Base-by-base conservation (phyloP, 30 jellyfish, hydroid and myxozoan genomes). In the Nemopilema nomurai region DNA sequence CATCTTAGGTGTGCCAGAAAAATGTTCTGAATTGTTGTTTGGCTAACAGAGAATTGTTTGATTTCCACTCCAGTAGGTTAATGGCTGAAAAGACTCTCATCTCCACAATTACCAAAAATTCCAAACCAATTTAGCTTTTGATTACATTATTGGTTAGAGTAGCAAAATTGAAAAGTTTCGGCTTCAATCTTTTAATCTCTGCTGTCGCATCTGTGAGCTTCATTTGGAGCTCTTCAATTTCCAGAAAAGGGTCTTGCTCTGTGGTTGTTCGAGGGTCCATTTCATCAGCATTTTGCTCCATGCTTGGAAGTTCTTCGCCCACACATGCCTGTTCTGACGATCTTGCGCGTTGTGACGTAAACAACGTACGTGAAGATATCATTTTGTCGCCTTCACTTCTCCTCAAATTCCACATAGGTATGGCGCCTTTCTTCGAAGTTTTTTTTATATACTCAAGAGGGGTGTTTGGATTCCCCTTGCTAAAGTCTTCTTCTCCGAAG, bases 41-140 rank as follows among this genome's bases (percentile, higher is more conserved):
- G 29, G 41, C 70, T 73, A 17, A 73, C 84, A 73, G 84, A 28
- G 23, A 41, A 41, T 41, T 13, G 72, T 21, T 33, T 28, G 26
- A 31, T 27, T 0, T 28, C 84, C 84, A 28, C 62, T 27, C 84
- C 84, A 74, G 27, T 71, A 28, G 64, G 20, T 71, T 0, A 71
- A 28, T 0, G 82, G 82, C 16, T 13, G 0, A 28, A 71, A 71
- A 16, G 9, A 18, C 26, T 71, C 25, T 9, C 16, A 71, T 24
- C n/a, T 22, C 26, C 17, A 22, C 76, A 71, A 71, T 22, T 23
- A 33, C 71, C 18, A 69, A 1, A 18, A 22, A 18, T 0, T 71
- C 82, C 0, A 71, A 18, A 30, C 82, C 82, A 18, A 0, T 71
- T 16, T 1, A 71, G 67, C 82, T 71, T 30, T 71, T 71, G 29